phyloP scores from a whole-genome alignment of 2,888 invertebrate genomes.

The Omphaloscelis lunosa region DNA sequence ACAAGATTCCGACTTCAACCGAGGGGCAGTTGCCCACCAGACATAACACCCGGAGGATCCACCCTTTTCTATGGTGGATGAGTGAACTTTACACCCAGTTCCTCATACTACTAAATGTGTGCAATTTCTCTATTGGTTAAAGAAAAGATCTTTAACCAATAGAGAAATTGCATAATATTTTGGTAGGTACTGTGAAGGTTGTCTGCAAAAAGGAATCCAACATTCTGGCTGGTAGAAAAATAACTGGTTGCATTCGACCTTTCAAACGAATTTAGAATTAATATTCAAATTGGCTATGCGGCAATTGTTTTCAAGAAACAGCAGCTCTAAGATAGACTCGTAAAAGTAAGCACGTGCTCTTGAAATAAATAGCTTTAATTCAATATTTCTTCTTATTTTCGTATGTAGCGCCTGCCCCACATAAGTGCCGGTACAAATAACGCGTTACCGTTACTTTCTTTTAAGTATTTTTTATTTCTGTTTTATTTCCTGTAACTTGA shows the following conservation, averaged over 20 bases:
- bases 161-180: not conserved
- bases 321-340: not conserved
- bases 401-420: not conserved
- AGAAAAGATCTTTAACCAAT: not conserved
- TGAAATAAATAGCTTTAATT: not conserved
- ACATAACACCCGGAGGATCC: no score
- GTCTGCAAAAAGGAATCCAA: not conserved
- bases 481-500: not conserved
- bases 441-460: not conserved
- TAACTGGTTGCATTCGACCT: not conserved
- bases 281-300: not conserved
- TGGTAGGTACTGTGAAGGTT: not conserved
- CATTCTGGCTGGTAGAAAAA: not conserved
- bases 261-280: not conserved
- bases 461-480: no score
- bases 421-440: not conserved
- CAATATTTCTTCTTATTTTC: constrained; percentile 1
- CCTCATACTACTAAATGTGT: no score
- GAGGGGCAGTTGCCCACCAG: no score
- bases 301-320: not conserved
- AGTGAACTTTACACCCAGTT: no score
- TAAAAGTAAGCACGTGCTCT: not conserved
- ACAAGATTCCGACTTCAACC: no score
- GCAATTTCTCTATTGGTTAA: no score
- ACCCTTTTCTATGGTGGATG: no score